Percentiles rank a stretch among this genome's conserved stretches.
These are phyloP conservation scores for Danaus plexippus DNA, from an alignment of 1,140 invertebrate genomes.

Conservation along the genomic window DNA sequence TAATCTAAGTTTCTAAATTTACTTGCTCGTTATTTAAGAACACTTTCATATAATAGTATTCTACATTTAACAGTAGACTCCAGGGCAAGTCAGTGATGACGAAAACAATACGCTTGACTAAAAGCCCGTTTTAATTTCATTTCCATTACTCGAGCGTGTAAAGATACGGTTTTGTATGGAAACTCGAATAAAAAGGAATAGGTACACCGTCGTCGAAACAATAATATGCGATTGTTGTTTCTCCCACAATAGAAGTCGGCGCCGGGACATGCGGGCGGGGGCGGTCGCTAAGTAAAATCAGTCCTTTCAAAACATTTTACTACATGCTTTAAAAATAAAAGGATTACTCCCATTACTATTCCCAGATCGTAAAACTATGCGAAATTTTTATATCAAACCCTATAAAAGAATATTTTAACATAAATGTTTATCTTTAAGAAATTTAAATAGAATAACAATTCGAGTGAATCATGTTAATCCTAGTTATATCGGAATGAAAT, in stretches of 20 bases:
- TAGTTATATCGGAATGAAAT: too few relatives aligned
- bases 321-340: slow-evolving; percentile 55
- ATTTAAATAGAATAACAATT: too few relatives aligned
- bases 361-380: not conserved
- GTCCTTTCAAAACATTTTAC: slow-evolving; percentile 69
- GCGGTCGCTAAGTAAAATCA: slow-evolving; percentile 53
- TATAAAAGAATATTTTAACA: too few relatives aligned
- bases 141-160: slow-evolving; percentile 53
- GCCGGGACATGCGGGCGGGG: slow-evolving; percentile 43
- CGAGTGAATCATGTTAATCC: too few relatives aligned
- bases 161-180: slow-evolving; percentile 55
- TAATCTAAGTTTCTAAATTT: too few relatives aligned
- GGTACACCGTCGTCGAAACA: slow-evolving; percentile 52
- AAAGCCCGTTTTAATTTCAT: slow-evolving; percentile 63
- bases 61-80: slow-evolving; percentile 4
- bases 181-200: slow-evolving; percentile 55
- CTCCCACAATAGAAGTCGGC: slow-evolving; percentile 50
- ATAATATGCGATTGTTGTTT: slow-evolving; percentile 67
- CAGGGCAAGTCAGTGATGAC: slow-evolving; percentile 19
- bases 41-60: not conserved
- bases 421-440: too few relatives aligned
- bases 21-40: slow-evolving; percentile 1
- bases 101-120: slow-evolving; percentile 39
- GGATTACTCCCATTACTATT: slow-evolving; percentile 21
- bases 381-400: too few relatives aligned